Evolutionary conservation across 2,113 vertebrate genomes (phyloP), one percentile per base, ranked within the genome.

Genomic region (Ursus arctos): DNA sequence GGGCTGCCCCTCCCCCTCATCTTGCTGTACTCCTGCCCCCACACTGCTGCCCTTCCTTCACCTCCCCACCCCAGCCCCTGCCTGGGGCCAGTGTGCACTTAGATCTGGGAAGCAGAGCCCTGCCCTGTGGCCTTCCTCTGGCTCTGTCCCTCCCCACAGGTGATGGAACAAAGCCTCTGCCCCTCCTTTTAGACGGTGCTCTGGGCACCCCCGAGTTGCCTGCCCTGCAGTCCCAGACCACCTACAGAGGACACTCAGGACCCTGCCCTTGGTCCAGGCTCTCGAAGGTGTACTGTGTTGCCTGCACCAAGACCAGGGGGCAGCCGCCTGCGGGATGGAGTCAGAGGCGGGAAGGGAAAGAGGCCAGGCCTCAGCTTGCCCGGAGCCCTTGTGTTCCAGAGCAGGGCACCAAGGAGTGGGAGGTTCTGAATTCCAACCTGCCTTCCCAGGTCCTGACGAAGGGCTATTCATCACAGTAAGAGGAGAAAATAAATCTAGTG

Each of bases 1-100:
- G 7, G 9, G 9, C n/a, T 1, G 65, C 15, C 3, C 0, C 0
- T 69, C 4, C 36, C 6, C n/a, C 16, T 74, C 24, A 3, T 22
- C 63, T 40, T 7, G 7, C 55, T 16, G 2, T 5, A 40, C 24
- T 61, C 67, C 31, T 82, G 33, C 24, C 16, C 57, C 40, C 8
- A 43, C 0, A 10, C 14, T n/a, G 36, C 69, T 13, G 10, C 9
- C 15, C 4, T 22, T 53, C n/a, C 61, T 12, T 10, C 10, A 13
- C 26, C 43, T 43, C 11, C 55, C 12, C 2, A 2, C 4, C 4
- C 28, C 43, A 43, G 43, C n/a, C 67, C 10, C 8, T n/a, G 11
- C 10, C 13, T 55, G 61, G 6, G 33, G 22, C 47, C 67, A 51
- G 21, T 22, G 43, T 85, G 18, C 24, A 26, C 59, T 15, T 19